Evolutionary conservation across 2,888 invertebrate species (phyloP), one percentile per base, ranked within the genome.

Genomic region (Notodonta dromedarius): DNA sequence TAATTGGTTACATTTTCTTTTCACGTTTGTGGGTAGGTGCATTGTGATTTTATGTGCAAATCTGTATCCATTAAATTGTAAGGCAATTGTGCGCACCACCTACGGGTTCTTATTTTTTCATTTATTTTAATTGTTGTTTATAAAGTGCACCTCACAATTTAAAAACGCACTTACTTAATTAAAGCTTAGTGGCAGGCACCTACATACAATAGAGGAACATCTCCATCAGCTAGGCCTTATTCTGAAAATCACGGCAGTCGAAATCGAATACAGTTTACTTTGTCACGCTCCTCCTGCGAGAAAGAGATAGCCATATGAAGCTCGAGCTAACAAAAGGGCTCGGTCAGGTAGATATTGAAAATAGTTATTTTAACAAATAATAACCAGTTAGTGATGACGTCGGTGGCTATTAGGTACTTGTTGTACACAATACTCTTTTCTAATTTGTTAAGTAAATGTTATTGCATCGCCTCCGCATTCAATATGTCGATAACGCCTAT

Each of bases 261-360:
- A 66, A 77, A 74, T 75, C 65, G 69, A 78, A 77, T 72, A 73
- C 66, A 67, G 66, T 69, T 67, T 53, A 24, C 57, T 57, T 58
- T 64, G 70, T 78, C 73, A 72, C 78, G 70, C 70, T 79, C 73
- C 69, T 62, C 57, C 58, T 24, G 69, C 60, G 70, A 69, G 80
- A 73, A 42, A 72, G 77, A 74, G 66, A 81, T 57, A 68, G 73
- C 70, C 62, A 76, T 75, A 78, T n/a, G n/a, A n/a, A n/a, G n/a
- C n/a, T 58, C 64, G 71, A 44, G 69, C 71, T 76, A 76, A 79
- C 83, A 83, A 82, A 80, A 83, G 83, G 81, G 75, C 72, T 72
- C 77, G 77, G 77, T 76, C 73, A 76, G 71, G 78, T 76, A 78
- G 79, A 78, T 76, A 81, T 73, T 74, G 70, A 77, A 76, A 75